Base-by-base conservation (phyloP, 1,140 invertebrate species). In the Cotesia vestalis region DNA sequence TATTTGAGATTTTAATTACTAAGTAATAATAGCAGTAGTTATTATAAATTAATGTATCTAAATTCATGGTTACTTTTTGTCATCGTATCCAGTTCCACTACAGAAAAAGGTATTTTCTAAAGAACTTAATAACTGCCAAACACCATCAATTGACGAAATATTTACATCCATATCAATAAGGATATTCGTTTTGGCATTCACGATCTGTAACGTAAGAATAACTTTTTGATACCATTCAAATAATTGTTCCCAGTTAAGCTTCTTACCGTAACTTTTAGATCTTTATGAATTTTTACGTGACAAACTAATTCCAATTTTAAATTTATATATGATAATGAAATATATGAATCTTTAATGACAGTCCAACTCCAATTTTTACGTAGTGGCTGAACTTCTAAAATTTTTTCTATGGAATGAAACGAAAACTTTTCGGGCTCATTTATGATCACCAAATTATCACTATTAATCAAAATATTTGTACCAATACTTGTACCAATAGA, bases 271-370 rank as follows among this genome's bases (percentile, higher is more conserved):
- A 62, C 60, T 36, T 62, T 62, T 9, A 34, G 9, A 62, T 62
- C 20, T 1, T 6, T 62, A 62, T 62, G 3, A 62, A 62, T 62
- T 62, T 35, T 62, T 35, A 27, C 20, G 9, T 62, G 61, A 38
- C 61, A 63, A 63, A 63, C 61, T 63, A 63, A 63, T 63, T 63
- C 61, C 36, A 63, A 11, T 63, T 63, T 63, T 35, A n/a, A 63
- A 35, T 11, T 63, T 63, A 63, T 63, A 9, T 63, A 35, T 63
- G 61, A 63, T 11, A 63, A 63, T 11, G 34, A 63, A 27, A 63
- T 63, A 35, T 6, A 63, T 6, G 61, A 63, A 63, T 63, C 9
- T 63, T 63, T 63, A 6, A 63, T 63, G 27, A 63, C 27, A 6
- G 61, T 63, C 20, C 61, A 63, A 63, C 61, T 63, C 61, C 61